Evolutionary conservation across 92 coral and sea anemone genomes (phyloP).

Genomic region (Paragorgia papillata): DNA sequence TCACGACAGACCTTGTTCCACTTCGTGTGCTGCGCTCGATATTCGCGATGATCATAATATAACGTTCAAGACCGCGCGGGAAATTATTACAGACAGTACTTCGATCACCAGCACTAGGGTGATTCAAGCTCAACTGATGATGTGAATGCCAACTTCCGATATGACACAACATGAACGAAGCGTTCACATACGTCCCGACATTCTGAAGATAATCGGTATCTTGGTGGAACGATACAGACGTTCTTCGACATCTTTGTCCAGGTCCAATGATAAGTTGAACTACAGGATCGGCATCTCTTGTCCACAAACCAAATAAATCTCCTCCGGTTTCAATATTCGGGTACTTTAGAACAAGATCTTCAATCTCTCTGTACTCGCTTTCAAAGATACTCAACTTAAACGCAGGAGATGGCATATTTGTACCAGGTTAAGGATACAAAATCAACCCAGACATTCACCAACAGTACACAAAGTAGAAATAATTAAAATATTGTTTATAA

Average conservation of each 20-base stretch:
- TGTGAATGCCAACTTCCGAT: conserved; percentile 96
- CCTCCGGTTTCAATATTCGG: conserved; percentile 78
- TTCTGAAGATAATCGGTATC: conserved; percentile 38
- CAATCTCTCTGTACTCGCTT: conserved; percentile 54
- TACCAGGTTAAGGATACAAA: no score
- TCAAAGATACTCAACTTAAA: conserved; percentile 44
- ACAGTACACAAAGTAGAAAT: no score
- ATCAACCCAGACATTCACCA: no score
- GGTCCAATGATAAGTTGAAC: conserved; percentile 21
- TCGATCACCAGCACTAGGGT: conserved; percentile 83
- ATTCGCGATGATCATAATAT: conserved; percentile 80
- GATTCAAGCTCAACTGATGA: conserved; percentile 66
- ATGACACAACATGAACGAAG: conserved; percentile 11
- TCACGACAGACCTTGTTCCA: not conserved
- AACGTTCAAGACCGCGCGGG: conserved; percentile 73
- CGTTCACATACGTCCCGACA: conserved; percentile 67
- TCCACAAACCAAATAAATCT: conserved; percentile 67
- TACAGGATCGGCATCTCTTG: not conserved
- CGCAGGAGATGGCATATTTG: not conserved
- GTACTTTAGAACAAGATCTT: conserved; percentile 57
- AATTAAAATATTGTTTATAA: no score
- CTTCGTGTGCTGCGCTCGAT: conserved; percentile 17
- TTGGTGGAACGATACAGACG: not conserved
- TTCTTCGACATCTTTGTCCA: not conserved
- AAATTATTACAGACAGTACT: conserved; percentile 71